Conservation (phyloP, 2,888 invertebrate genomes). For the Bellardia bayeri region DNA sequence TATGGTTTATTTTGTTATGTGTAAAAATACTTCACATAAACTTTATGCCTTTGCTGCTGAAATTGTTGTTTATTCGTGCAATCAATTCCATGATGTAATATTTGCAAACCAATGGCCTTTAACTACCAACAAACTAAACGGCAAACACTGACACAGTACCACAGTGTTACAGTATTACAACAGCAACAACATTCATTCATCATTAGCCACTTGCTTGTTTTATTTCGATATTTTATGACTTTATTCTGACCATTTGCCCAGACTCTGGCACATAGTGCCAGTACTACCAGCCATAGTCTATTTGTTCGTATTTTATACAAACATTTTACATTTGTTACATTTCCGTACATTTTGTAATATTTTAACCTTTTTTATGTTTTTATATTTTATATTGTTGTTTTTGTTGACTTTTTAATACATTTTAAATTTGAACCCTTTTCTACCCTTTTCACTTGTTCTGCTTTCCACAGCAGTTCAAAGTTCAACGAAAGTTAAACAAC, state of each 20-base stretch:
- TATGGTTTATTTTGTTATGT: conserved; percentile 56
- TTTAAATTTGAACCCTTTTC: conserved; percentile 55
- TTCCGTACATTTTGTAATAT: conserved; percentile 52
- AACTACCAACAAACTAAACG: conserved; percentile 10
- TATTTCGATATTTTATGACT: conserved; percentile 59
- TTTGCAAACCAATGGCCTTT: conserved; percentile 54
- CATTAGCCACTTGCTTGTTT: conserved; percentile 63
- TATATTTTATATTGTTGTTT: conserved; percentile 9
- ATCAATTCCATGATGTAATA: conserved; percentile 54
- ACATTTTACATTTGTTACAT: conserved; percentile 52
- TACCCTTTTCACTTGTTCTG: conserved; percentile 18
- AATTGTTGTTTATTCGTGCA: conserved; percentile 65
- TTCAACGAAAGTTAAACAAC: conserved; percentile 63
- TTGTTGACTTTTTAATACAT: conserved; percentile 60
- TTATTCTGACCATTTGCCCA: conserved; percentile 49
- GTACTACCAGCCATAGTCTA: not conserved
- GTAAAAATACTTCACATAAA: conserved; percentile 40
- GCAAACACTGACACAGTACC: not conserved
- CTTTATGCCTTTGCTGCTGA: conserved; percentile 39
- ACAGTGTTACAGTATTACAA: no score
- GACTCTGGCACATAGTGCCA: not conserved
- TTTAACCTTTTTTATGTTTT: conserved; percentile 48
- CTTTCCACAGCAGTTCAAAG: conserved; percentile 41
- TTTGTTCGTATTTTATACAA: conserved; percentile 17
- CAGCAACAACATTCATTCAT: conserved; percentile 57